Evolutionary conservation across 2,113 vertebrate species (phyloP).

Genomic region (Forbesichthys papilliferus): DNA sequence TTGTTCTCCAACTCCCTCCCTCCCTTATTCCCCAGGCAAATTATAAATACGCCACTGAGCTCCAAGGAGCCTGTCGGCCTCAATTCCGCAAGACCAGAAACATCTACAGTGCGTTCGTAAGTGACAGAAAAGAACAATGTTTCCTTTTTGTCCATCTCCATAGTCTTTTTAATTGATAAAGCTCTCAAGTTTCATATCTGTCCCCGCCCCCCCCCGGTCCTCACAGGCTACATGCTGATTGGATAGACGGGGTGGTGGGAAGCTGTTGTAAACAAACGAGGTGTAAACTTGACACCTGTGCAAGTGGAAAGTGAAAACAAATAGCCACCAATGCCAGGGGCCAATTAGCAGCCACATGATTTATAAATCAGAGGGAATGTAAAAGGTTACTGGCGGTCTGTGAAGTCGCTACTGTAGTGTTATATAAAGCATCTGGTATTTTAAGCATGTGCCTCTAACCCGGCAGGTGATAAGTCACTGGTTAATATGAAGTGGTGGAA

Average conservation of each 20-base stretch:
- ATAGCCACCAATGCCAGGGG: slow-evolving; percentile 1
- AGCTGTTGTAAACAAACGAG: slow-evolving; percentile 43
- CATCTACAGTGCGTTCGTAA: slow-evolving; percentile 58
- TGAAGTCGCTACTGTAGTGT: not conserved
- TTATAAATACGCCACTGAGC: slow-evolving; percentile 73
- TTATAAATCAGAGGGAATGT: not conserved
- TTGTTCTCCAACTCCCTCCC: slow-evolving; percentile 62
- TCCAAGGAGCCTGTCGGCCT: slow-evolving; percentile 63
- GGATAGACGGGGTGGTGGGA: slow-evolving; percentile 44
- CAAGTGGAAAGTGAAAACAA: slow-evolving; percentile 35
- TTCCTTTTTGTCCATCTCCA: slow-evolving; percentile 11
- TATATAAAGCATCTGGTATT: too few relatives aligned
- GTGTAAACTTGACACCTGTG: slow-evolving; percentile 33
- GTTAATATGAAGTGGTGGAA: not conserved
- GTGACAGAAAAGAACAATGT: slow-evolving; percentile 65
- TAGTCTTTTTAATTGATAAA: slow-evolving; percentile 68
- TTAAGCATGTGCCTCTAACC: not conserved
- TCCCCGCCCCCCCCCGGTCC: slow-evolving; percentile 51
- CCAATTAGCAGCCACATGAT: not conserved
- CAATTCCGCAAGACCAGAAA: slow-evolving; percentile 61
- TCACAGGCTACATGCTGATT: slow-evolving; percentile 48
- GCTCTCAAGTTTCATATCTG: slow-evolving; percentile 58
- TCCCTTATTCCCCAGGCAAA: slow-evolving; percentile 65
- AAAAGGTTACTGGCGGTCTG: not conserved
- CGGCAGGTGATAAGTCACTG: not conserved